Evolutionary conservation across 64 coral and sea anemone genomes (phyloP).

Genomic region (Actinia equina): DNA sequence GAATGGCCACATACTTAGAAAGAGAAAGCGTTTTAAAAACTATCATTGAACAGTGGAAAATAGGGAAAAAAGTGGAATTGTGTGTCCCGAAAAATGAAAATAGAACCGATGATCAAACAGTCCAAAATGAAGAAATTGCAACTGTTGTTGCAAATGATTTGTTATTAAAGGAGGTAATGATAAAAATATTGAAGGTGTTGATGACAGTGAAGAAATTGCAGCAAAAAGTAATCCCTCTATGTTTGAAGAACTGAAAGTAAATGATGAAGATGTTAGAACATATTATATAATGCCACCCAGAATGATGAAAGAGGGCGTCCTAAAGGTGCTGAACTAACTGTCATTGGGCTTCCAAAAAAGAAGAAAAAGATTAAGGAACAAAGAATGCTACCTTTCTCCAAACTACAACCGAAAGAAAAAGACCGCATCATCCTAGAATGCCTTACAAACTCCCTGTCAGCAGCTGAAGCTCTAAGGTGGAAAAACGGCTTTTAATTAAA

Average conservation of each 20-base stretch:
- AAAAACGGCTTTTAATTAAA: background rate
- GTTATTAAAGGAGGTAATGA: no score
- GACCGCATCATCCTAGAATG: no score
- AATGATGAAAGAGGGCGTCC: no score
- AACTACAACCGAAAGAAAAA: background rate
- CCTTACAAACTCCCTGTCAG: background rate
- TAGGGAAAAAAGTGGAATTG: slow-evolving; percentile 16
- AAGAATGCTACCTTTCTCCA: background rate
- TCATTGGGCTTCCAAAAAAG: background rate
- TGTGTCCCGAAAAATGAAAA: background rate
- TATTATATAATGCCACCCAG: background rate
- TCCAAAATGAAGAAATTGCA: no score
- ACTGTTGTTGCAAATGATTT: no score
- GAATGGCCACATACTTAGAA: slow-evolving; percentile 34
- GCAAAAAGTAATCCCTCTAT: no score
- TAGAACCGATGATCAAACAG: no score
- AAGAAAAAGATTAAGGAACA: background rate
- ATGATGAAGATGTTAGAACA: no score
- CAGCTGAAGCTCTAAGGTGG: background rate
- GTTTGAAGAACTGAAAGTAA: no score
- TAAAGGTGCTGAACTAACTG: no score
- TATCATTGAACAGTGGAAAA: slow-evolving; percentile 26
- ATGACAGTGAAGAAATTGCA: no score
- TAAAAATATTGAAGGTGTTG: no score
- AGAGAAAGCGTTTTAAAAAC: slow-evolving; percentile 16